These are phyloP conservation scores for Papilio gigon DNA, from an alignment of 2,888 invertebrate genomes.

Conservation along the genomic window DNA sequence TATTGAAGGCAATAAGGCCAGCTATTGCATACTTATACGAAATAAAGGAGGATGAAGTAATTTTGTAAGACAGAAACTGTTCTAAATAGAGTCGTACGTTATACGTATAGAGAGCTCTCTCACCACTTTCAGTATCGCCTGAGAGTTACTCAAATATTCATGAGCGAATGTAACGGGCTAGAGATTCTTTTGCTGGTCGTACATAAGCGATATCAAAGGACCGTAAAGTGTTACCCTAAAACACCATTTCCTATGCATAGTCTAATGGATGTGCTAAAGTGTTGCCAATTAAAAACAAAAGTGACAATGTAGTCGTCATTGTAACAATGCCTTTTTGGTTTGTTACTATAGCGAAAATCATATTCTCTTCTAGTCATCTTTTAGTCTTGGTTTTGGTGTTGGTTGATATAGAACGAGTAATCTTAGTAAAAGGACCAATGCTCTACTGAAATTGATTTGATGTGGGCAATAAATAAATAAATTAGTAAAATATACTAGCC, in stretches of 20 bases:
- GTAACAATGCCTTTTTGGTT: background rate
- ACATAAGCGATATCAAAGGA: slow-evolving; percentile 30
- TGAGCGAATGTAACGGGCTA: slow-evolving; percentile 37
- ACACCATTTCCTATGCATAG: slow-evolving; percentile 17
- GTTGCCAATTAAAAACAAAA: slow-evolving; percentile 8
- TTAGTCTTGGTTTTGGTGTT: too few relatives aligned
- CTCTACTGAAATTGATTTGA: too few relatives aligned
- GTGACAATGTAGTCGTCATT: background rate
- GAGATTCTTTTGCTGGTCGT: slow-evolving; percentile 36
- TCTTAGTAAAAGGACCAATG: too few relatives aligned
- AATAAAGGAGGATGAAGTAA: background rate
- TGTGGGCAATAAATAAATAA: too few relatives aligned
- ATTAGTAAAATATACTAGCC: too few relatives aligned
- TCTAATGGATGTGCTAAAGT: slow-evolving; percentile 10
- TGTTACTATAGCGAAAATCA: too few relatives aligned
- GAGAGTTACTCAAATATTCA: slow-evolving; percentile 44
- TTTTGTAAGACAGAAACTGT: slow-evolving; percentile 3
- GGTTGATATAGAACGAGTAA: too few relatives aligned
- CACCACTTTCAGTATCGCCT: slow-evolving; percentile 43
- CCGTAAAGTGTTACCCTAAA: slow-evolving; percentile 30
- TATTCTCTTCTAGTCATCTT: too few relatives aligned
- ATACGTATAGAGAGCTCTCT: slow-evolving; percentile 40
- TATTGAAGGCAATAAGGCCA: too few relatives aligned
- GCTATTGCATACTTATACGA: too few relatives aligned
- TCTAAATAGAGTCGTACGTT: slow-evolving; percentile 17